These are phyloP conservation scores for Entomobrya proxima DNA, from an alignment of 2,888 invertebrate genomes.

Conservation along the genomic window DNA sequence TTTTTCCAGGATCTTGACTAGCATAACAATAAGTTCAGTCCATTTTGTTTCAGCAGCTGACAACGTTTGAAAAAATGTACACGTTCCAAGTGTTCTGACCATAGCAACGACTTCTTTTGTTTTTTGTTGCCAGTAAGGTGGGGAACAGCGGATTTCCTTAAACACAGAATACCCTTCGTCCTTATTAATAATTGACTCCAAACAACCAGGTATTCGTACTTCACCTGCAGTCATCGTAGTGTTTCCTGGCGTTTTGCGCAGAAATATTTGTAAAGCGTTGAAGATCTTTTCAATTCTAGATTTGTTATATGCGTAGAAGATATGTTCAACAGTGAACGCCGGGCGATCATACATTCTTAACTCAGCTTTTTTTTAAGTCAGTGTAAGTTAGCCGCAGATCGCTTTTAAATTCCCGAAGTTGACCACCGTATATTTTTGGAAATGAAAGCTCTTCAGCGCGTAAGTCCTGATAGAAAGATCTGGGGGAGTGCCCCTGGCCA, in stretches of 20 bases:
- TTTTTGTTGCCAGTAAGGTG: slow-evolving; percentile 49
- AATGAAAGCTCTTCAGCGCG: too few species aligned
- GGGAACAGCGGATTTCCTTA: slow-evolving; percentile 27
- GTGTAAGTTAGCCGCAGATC: too few species aligned
- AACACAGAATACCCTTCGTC: slow-evolving; percentile 43
- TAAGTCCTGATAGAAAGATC: too few species aligned
- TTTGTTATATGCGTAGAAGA: too few species aligned
- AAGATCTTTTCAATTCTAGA: too few species aligned
- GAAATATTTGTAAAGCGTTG: too few species aligned
- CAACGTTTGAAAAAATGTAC: slow-evolving; percentile 51
- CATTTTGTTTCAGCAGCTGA: slow-evolving; percentile 59
- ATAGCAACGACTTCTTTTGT: slow-evolving; percentile 55
- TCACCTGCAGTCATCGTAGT: neutral
- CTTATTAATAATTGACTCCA: slow-evolving; percentile 7
- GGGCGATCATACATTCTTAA: too few species aligned
- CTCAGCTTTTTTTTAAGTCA: too few species aligned
- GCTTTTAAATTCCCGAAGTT: too few species aligned
- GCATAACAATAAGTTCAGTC: slow-evolving; percentile 25
- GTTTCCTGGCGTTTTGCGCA: slow-evolving; percentile 20
- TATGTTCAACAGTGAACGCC: too few species aligned
- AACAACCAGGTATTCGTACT: neutral
- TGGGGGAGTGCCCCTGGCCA: too few species aligned
- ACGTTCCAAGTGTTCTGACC: slow-evolving; percentile 52
- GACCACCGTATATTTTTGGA: too few species aligned
- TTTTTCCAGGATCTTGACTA: neutral